phyloP scores from a whole-genome alignment of 2,888 invertebrate genomes.

The Apodemia mormo region DNA sequence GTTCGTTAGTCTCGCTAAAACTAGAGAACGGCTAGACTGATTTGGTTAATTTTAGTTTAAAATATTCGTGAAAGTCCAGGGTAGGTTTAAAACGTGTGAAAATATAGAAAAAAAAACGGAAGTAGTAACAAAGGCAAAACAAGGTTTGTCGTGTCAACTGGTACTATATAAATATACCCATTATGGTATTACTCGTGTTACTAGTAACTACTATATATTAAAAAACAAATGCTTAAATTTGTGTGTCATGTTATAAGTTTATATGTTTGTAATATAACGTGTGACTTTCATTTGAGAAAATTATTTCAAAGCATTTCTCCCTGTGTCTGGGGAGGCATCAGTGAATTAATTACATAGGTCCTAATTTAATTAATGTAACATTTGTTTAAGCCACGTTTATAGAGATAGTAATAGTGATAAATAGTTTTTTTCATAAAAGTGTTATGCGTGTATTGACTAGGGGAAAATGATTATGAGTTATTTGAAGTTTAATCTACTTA shows the following conservation, averaged over 20 bases:
- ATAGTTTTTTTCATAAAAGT: conserved; percentile 12
- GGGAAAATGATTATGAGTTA: conserved; percentile 6
- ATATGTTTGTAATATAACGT: not conserved
- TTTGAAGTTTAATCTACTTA: conserved; percentile 5
- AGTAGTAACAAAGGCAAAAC: too few relatives aligned
- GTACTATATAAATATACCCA: too few relatives aligned
- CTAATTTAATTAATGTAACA: conserved; percentile 11
- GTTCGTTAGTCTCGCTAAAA: too few relatives aligned
- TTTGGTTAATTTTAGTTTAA: too few relatives aligned
- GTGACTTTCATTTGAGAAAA: not conserved
- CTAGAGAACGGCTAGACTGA: too few relatives aligned
- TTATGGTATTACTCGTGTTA: too few relatives aligned
- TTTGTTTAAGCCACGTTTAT: not conserved
- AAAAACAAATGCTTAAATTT: too few relatives aligned
- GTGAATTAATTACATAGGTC: not conserved
- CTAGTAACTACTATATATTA: too few relatives aligned
- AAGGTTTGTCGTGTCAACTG: too few relatives aligned
- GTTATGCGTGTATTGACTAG: conserved; percentile 8
- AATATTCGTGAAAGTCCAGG: too few relatives aligned
- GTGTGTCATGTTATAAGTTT: not conserved
- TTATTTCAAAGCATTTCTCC: not conserved
- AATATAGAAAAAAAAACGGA: too few relatives aligned
- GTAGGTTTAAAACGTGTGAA: too few relatives aligned
- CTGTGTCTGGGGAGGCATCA: not conserved
- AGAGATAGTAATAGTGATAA: conserved; percentile 2